phyloP scores from a whole-genome alignment of 2,888 invertebrate species.

The Pyrrhia umbra region DNA sequence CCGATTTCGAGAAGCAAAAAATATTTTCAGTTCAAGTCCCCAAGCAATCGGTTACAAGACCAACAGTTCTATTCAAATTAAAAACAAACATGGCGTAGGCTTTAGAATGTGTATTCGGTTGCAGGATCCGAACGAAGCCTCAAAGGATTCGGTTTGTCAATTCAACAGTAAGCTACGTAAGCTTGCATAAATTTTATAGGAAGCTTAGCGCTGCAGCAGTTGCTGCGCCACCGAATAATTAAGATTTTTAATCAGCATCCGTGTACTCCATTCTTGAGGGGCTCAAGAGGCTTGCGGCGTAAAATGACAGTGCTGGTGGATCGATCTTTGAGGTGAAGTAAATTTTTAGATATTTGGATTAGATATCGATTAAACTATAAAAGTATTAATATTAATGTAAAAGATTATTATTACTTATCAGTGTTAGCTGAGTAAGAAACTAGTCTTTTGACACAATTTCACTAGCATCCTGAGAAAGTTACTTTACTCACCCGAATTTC shows the following conservation, averaged over 20 bases:
- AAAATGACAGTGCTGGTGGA: no score
- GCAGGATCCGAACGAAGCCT: slow-evolving; percentile 18
- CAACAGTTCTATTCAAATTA: slow-evolving; percentile 36
- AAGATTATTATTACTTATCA: no score
- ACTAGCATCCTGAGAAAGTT: no score
- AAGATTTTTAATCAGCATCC: slow-evolving; percentile 16
- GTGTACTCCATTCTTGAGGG: not conserved
- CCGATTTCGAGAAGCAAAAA: not conserved
- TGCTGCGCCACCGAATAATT: slow-evolving; percentile 27
- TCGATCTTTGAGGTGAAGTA: not conserved
- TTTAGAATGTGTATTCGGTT: slow-evolving; percentile 33
- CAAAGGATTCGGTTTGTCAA: slow-evolving; percentile 49
- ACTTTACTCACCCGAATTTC: no score
- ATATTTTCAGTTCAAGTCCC: slow-evolving; percentile 5
- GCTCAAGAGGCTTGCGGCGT: no score
- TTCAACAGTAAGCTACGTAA: slow-evolving; percentile 42
- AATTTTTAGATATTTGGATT: no score
- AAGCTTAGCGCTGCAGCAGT: slow-evolving; percentile 16
- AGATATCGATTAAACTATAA: no score
- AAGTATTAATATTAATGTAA: no score
- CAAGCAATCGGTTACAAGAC: slow-evolving; percentile 13
- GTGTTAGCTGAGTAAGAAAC: no score
- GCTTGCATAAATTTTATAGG: slow-evolving; percentile 48
- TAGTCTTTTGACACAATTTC: no score
- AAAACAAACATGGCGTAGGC: slow-evolving; percentile 29